A percentile compares a stretch with the other conserved stretches of the same genome.
Conservation (phyloP, 2,888 invertebrate species). For the Lasioglossum vierecki region DNA sequence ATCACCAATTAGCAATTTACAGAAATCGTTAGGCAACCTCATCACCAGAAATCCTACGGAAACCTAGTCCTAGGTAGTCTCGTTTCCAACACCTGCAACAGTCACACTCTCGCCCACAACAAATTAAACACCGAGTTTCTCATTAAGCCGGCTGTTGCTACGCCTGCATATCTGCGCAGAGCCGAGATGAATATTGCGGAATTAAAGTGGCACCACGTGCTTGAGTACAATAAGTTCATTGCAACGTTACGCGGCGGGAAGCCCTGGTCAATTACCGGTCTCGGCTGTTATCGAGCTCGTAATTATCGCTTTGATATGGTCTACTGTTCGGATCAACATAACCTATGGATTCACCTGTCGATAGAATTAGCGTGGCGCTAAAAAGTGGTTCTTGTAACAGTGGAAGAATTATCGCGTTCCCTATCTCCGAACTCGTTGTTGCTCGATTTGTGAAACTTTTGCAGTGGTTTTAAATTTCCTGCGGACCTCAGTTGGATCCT, state of each 20-base stretch:
- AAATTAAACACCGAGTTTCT: constrained; percentile 56
- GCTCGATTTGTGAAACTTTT: neutral
- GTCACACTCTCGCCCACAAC: constrained; percentile 26
- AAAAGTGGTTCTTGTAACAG: neutral
- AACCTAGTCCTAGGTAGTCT: constrained; percentile 9
- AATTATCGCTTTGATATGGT: constrained; percentile 57
- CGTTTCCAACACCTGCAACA: constrained; percentile 8
- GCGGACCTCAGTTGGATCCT: no score
- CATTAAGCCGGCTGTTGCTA: constrained; percentile 37
- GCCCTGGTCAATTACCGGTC: constrained; percentile 33
- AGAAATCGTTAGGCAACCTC: neutral
- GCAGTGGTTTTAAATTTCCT: neutral
- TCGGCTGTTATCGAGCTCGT: constrained; percentile 39
- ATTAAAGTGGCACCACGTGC: constrained; percentile 47
- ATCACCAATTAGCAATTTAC: neutral
- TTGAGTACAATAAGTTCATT: constrained; percentile 40
- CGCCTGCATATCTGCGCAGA: constrained; percentile 9
- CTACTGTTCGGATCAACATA: constrained; percentile 29
- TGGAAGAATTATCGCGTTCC: neutral
- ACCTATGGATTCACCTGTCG: constrained; percentile 18
- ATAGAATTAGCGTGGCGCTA: neutral
- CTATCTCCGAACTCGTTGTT: neutral
- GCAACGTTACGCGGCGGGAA: constrained; percentile 32
- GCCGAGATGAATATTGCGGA: constrained; percentile 45
- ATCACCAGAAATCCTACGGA: constrained; percentile 44